phyloP scores from a whole-genome alignment of 2,797 vertebrate species.

The Hydrophis major region DNA sequence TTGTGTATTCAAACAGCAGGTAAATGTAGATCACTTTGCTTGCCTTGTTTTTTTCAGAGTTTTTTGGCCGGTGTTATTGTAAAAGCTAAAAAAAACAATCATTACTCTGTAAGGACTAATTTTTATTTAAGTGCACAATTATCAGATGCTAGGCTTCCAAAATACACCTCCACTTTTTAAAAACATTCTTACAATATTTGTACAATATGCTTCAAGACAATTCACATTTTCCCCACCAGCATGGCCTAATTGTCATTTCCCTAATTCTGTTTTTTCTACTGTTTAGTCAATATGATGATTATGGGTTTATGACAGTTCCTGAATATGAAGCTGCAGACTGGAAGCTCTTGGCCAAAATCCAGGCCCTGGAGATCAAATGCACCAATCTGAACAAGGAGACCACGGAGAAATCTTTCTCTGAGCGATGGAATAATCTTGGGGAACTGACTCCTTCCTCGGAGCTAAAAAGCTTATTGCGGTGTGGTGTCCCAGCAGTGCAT shows the following conservation, averaged over 20 bases:
- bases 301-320: slow-evolving; percentile 88
- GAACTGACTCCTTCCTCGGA: slow-evolving; percentile 73
- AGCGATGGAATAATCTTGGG: slow-evolving; percentile 81
- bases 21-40: background rate
- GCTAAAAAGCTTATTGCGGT: slow-evolving; percentile 84
- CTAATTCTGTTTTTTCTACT: slow-evolving; percentile 11
- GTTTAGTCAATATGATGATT: slow-evolving; percentile 86
- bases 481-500: slow-evolving; percentile 81
- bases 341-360: slow-evolving; percentile 90
- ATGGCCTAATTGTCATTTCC: background rate
- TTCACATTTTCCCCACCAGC: background rate
- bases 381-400: slow-evolving; percentile 80
- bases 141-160: background rate
- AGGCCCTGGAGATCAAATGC: slow-evolving; percentile 87
- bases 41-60: background rate
- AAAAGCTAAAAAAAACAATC: background rate
- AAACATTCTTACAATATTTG: background rate
- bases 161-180: background rate
- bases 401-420: slow-evolving; percentile 73
- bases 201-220: background rate
- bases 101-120: background rate
- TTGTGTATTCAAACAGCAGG: background rate
- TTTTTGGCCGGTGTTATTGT: background rate
- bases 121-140: background rate
- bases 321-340: slow-evolving; percentile 90